Evolutionary conservation across 2,797 vertebrate species (phyloP).

Genomic region (Remorina albescens): DNA sequence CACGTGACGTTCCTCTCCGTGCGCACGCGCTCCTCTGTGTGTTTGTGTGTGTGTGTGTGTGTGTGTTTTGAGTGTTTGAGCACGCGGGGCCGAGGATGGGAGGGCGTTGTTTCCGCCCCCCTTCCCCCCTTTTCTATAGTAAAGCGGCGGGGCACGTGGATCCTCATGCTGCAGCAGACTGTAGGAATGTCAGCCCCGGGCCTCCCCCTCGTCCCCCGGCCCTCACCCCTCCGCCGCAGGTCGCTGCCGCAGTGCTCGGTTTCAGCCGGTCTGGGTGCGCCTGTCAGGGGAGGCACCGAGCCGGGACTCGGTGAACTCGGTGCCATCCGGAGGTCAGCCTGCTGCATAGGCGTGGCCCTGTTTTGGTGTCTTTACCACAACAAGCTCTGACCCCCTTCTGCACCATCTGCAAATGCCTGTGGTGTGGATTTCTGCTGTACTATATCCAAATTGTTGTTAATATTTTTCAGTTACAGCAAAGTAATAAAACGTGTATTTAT

Average conservation of each 20-base stretch:
- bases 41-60: conserved; percentile 1
- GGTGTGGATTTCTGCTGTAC: not conserved
- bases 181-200: conserved; percentile 80
- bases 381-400: conserved; percentile 14
- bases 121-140: conserved; percentile 80
- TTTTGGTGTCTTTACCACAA: conserved; percentile 40
- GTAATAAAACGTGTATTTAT: not conserved
- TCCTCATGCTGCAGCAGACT: conserved; percentile 81
- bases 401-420: conserved; percentile 17
- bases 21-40: no score
- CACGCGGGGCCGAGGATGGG: conserved; percentile 37
- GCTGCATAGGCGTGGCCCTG: conserved; percentile 78
- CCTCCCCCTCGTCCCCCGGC: conserved; percentile 45
- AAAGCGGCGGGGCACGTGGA: conserved; percentile 82
- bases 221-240: conserved; percentile 34
- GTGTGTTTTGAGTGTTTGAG: conserved; percentile 26
- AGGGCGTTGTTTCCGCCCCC: conserved; percentile 77
- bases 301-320: conserved; percentile 45
- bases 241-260: conserved; percentile 66
- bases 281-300: no score
- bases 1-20: conserved; percentile 68
- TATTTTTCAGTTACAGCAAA: not conserved
- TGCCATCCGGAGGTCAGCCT: conserved; percentile 75
- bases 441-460: not conserved
- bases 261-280: no score